phyloP scores from a whole-genome alignment of 2,113 vertebrate species.

The Sorex fumeus region DNA sequence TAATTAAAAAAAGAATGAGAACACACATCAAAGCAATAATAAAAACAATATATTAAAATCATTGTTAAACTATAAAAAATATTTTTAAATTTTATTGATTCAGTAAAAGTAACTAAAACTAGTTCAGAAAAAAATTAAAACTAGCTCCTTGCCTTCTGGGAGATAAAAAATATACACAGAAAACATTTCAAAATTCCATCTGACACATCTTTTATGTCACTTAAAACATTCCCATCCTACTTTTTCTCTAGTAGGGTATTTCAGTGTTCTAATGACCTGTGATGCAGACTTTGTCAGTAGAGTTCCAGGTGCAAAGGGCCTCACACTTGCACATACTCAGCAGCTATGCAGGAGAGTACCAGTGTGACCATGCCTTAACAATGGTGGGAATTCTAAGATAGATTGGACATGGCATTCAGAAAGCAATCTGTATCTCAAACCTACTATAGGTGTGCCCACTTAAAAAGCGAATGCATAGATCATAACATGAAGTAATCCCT shows the following conservation, averaged over 20 bases:
- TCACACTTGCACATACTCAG: rapidly evolving
- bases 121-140: background rate
- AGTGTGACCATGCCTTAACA: background rate
- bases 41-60: background rate
- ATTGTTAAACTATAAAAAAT: background rate
- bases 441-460: too few relatives aligned
- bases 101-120: background rate
- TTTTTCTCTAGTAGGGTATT: background rate
- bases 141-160: background rate
- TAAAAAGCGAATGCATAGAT: too few relatives aligned
- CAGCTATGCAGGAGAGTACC: background rate
- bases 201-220: background rate
- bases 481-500: too few relatives aligned
- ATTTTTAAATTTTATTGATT: conserved; percentile 37
- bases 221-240: background rate
- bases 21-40: background rate
- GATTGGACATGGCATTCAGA: background rate
- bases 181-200: background rate
- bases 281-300: background rate
- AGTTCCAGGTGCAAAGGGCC: background rate
- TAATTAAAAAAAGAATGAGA: background rate
- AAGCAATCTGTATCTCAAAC: background rate
- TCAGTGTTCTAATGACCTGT: too few relatives aligned
- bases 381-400: background rate
- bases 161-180: background rate